phyloP scores from a whole-genome alignment of 2,113 vertebrate genomes.

The Panthera leo region DNA sequence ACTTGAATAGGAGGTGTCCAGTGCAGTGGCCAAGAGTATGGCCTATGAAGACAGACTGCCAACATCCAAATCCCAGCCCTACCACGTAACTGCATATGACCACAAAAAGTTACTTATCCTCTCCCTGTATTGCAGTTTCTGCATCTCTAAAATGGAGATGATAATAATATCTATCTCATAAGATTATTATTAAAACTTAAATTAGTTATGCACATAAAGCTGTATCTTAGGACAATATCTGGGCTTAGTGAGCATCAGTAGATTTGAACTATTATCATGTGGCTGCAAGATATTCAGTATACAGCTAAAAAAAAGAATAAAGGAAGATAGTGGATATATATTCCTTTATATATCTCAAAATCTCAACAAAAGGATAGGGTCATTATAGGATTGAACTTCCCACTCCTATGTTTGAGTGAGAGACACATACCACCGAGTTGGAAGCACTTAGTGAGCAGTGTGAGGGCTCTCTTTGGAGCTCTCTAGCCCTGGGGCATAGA shows the following conservation, averaged over 20 bases:
- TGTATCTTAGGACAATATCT: neutral
- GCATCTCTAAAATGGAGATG: neutral
- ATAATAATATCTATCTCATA: neutral
- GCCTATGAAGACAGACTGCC: neutral
- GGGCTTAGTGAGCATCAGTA: neutral
- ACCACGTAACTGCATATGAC: neutral
- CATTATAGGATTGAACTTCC: neutral
- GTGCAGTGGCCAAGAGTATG: neutral
- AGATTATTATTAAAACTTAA: slow-evolving; percentile 5
- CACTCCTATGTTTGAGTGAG: neutral
- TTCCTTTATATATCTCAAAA: neutral
- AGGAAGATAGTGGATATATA: no score
- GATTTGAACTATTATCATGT: neutral
- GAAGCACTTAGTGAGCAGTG: neutral
- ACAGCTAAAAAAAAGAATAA: neutral
- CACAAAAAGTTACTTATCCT: neutral
- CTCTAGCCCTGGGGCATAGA: neutral
- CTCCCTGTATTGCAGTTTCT: neutral
- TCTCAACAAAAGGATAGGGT: neutral
- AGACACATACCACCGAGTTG: neutral
- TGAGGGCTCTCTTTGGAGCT: neutral
- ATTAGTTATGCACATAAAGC: neutral
- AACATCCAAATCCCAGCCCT: neutral
- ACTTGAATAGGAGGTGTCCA: neutral
- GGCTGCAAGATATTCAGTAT: neutral